phyloP scores from a whole-genome alignment of 2,888 invertebrate species.

The Polietes domitor region DNA sequence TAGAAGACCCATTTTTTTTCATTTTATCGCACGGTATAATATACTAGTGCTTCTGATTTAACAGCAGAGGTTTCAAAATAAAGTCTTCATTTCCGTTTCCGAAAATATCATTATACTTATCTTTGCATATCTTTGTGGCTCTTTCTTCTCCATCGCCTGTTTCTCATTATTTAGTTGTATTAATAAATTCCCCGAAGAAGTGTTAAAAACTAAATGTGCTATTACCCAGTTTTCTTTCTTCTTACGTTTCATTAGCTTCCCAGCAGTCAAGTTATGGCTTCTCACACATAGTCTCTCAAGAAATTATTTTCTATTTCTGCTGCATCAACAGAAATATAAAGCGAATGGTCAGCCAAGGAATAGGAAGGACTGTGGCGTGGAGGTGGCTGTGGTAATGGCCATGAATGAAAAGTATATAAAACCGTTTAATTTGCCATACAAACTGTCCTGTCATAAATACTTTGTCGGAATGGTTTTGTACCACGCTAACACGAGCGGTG shows the following conservation, averaged over 20 bases:
- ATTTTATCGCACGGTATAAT: too few species aligned
- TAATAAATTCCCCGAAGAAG: slow-evolving; percentile 37
- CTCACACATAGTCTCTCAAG: not conserved
- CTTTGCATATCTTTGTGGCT: too few species aligned
- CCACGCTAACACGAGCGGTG: slow-evolving; percentile 32
- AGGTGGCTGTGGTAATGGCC: not conserved
- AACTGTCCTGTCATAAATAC: slow-evolving; percentile 56
- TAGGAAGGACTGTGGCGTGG: not conserved
- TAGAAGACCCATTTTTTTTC: too few species aligned
- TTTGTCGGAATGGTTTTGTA: slow-evolving; percentile 39
- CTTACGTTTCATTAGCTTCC: too few species aligned
- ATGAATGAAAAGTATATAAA: slow-evolving; percentile 6
- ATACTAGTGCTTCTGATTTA: too few species aligned
- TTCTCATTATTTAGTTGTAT: not conserved
- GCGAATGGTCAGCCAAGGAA: not conserved
- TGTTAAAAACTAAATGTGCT: slow-evolving; percentile 8
- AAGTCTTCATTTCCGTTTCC: too few species aligned
- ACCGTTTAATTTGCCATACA: slow-evolving; percentile 59
- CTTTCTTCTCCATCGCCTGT: not conserved
- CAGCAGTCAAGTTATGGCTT: too few species aligned
- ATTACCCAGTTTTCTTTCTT: not conserved
- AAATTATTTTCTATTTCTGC: slow-evolving; percentile 35
- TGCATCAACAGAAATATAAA: slow-evolving; percentile 48
- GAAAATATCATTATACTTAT: too few species aligned
- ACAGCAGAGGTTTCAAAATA: too few species aligned